A percentile compares a stretch with the other conserved stretches of the same genome.
Evolutionary conservation across 2,113 vertebrate genomes (phyloP).

Genomic region (Neotragus moschatus): DNA sequence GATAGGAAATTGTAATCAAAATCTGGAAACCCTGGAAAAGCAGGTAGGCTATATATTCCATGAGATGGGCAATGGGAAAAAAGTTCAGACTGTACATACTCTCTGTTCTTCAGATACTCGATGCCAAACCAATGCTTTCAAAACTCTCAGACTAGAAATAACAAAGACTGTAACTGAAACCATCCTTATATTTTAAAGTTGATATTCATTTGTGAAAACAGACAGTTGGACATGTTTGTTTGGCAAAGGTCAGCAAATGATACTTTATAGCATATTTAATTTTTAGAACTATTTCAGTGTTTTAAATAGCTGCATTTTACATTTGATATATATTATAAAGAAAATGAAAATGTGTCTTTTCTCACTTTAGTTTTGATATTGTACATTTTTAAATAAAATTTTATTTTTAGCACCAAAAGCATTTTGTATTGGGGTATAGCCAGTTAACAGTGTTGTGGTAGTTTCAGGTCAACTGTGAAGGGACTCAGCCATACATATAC

Average conservation of each 20-base stretch:
- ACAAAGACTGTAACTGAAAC: neutral
- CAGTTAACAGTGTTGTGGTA: neutral
- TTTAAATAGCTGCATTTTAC: neutral
- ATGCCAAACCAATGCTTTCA: neutral
- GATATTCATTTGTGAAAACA: neutral
- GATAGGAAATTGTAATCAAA: neutral
- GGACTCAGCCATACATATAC: neutral
- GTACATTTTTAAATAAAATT: neutral
- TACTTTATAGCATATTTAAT: neutral
- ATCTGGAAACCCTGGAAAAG: neutral
- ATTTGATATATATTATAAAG: neutral
- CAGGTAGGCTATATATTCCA: conserved; percentile 24
- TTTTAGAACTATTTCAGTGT: neutral
- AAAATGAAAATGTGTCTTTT: neutral
- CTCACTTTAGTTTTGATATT: neutral
- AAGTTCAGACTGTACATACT: neutral
- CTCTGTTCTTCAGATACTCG: neutral
- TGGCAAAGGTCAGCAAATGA: neutral
- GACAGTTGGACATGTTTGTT: neutral
- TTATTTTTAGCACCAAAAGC: neutral
- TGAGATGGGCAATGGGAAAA: neutral
- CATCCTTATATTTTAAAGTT: neutral
- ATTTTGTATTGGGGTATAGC: neutral
- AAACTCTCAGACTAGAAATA: neutral
- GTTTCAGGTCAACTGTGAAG: neutral